Conservation (phyloP, 2,888 invertebrate genomes). For the Leptinotarsa tumamoca region DNA sequence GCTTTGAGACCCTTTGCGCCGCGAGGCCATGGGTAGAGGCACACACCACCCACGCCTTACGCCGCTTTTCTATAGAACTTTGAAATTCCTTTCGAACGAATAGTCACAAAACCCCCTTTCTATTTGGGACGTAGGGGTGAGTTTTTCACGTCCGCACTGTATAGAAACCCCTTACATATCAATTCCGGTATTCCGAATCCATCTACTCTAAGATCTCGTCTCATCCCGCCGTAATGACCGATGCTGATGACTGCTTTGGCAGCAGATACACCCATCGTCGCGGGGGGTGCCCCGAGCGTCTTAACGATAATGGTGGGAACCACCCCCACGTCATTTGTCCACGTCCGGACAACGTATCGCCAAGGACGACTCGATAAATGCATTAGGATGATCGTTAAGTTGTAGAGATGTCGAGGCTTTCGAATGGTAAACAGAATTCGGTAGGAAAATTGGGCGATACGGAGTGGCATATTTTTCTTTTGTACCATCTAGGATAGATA, state of each 20-base stretch:
- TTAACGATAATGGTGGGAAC: slow-evolving; percentile 59
- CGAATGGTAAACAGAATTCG: slow-evolving; percentile 12
- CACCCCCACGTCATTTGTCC: slow-evolving; percentile 61
- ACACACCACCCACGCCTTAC: too few species aligned
- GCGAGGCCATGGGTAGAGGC: too few species aligned
- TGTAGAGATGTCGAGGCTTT: slow-evolving; percentile 14
- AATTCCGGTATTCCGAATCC: slow-evolving; percentile 6
- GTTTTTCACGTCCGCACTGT: background rate
- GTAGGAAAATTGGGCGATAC: background rate
- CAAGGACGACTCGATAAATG: slow-evolving; percentile 50
- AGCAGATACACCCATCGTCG: slow-evolving; percentile 48
- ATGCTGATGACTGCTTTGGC: slow-evolving; percentile 20
- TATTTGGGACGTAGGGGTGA: too few species aligned
- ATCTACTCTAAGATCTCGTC: slow-evolving; percentile 9
- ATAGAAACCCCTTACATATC: background rate
- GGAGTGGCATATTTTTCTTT: background rate
- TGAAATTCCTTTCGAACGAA: too few species aligned
- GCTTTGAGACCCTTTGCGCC: too few species aligned
- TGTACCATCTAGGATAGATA: background rate
- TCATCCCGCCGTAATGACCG: slow-evolving; percentile 20
- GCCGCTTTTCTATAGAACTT: too few species aligned
- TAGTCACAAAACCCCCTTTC: too few species aligned
- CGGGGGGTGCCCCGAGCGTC: slow-evolving; percentile 48
- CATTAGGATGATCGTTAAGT: slow-evolving; percentile 39
- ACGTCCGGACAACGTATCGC: slow-evolving; percentile 55